A percentile compares a stretch with the other conserved stretches of the same genome.
These are phyloP conservation scores for Xanthia togata DNA, from an alignment of 2,888 invertebrate species.

Conservation along the genomic window DNA sequence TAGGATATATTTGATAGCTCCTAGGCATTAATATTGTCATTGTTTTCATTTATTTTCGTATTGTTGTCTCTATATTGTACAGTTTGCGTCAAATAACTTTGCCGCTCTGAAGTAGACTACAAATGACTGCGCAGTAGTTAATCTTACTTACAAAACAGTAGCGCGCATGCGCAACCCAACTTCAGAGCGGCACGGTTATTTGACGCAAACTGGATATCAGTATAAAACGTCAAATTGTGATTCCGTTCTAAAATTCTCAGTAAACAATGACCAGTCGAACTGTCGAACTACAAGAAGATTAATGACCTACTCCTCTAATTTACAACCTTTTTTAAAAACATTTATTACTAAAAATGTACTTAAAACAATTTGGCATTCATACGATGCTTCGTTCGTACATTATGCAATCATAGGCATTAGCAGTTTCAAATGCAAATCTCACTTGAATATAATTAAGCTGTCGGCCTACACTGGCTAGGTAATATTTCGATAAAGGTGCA, in stretches of 20 bases:
- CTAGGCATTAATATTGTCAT: too few species aligned
- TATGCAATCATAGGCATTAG: slow-evolving; percentile 41
- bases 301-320: slow-evolving; percentile 45
- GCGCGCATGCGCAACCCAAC: too few species aligned
- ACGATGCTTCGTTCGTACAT: slow-evolving; percentile 20
- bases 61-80: too few species aligned
- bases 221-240: not conserved
- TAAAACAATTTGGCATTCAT: slow-evolving; percentile 51
- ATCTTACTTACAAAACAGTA: too few species aligned
- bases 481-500: slow-evolving; percentile 34
- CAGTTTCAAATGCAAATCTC: slow-evolving; percentile 51
- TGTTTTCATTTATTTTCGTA: too few species aligned
- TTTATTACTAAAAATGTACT: slow-evolving; percentile 35
- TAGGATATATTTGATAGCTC: too few species aligned
- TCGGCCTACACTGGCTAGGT: slow-evolving; percentile 20
- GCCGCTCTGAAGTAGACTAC: too few species aligned
- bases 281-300: slow-evolving; percentile 35
- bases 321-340: slow-evolving; percentile 48
- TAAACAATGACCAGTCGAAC: not conserved
- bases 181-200: too few species aligned
- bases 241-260: not conserved
- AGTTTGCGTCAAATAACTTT: too few species aligned
- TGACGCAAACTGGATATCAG: too few species aligned
- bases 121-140: too few species aligned
- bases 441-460: slow-evolving; percentile 49